Conservation (phyloP, 2,888 invertebrate genomes). For the Timema podura region DNA sequence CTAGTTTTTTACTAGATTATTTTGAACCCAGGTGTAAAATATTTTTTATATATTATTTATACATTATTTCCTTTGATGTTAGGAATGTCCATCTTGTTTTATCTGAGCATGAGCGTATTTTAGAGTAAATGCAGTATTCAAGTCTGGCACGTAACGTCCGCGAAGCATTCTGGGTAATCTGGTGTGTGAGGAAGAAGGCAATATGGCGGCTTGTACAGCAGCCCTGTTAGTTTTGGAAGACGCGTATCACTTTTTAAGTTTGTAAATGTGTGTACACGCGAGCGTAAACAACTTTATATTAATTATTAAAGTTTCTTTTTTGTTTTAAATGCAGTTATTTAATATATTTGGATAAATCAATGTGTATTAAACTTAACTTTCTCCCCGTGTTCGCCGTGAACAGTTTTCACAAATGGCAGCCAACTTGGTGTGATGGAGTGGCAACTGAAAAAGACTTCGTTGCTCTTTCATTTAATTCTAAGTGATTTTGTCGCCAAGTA, state of each 20-base stretch:
- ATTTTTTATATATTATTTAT: too few species aligned
- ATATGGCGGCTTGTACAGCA: constrained; percentile 29
- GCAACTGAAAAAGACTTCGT: constrained; percentile 6
- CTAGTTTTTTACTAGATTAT: too few species aligned
- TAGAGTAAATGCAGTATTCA: constrained; percentile 31
- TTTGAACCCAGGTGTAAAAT: too few species aligned
- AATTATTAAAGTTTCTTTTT: neutral
- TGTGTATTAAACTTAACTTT: too few species aligned
- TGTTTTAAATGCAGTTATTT: neutral
- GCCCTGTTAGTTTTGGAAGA: constrained; percentile 18
- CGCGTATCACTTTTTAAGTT: constrained; percentile 18
- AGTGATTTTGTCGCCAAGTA: neutral
- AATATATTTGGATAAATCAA: too few species aligned
- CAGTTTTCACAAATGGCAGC: constrained; percentile 29
- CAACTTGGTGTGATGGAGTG: constrained; percentile 23
- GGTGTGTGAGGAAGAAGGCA: constrained; percentile 30
- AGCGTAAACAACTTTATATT: constrained; percentile 3
- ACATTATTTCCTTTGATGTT: too few species aligned
- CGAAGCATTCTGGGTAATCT: constrained; percentile 33
- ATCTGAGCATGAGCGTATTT: constrained; percentile 31
- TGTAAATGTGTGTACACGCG: constrained; percentile 6
- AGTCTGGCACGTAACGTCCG: constrained; percentile 33
- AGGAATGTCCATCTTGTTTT: too few species aligned
- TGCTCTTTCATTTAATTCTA: neutral
- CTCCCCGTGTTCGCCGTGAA: too few species aligned